phyloP scores from a whole-genome alignment of 1,140 invertebrate genomes.

The Plodia interpunctella region DNA sequence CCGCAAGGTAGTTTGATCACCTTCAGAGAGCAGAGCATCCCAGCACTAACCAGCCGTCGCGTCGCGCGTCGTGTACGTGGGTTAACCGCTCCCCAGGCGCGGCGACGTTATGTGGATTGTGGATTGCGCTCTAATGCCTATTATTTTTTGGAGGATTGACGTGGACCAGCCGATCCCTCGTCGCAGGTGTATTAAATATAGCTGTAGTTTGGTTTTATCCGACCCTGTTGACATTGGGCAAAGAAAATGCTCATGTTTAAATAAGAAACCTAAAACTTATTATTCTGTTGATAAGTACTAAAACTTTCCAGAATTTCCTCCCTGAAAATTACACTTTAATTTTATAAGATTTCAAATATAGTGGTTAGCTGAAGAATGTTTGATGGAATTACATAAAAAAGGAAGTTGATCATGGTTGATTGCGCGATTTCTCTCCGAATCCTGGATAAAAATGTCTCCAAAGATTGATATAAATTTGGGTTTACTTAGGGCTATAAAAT shows the following conservation, averaged over 20 bases:
- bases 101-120: constrained; percentile 24
- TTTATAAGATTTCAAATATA: too few species aligned
- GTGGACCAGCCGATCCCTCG: constrained; percentile 12
- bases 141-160: constrained; percentile 39
- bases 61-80: constrained; percentile 49
- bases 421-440: not conserved
- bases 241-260: too few species aligned
- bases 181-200: not conserved
- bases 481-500: constrained; percentile 62
- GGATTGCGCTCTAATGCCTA: constrained; percentile 40
- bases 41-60: constrained; percentile 34
- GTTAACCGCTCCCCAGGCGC: constrained; percentile 68
- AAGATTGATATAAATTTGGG: constrained; percentile 49
- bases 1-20: too few species aligned
- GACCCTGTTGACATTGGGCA: too few species aligned
- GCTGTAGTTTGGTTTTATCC: not conserved
- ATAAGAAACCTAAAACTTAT: constrained; percentile 1
- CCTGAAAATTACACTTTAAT: too few species aligned
- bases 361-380: too few species aligned
- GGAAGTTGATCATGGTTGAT: not conserved
- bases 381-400: not conserved
- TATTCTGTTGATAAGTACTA: too few species aligned
- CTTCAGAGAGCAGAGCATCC: not conserved
- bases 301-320: too few species aligned
- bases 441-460: constrained; percentile 13